A percentile compares a stretch with the other conserved stretches of the same genome.
phyloP scores from a whole-genome alignment of 2,888 invertebrate genomes.

The Patella caerulea region DNA sequence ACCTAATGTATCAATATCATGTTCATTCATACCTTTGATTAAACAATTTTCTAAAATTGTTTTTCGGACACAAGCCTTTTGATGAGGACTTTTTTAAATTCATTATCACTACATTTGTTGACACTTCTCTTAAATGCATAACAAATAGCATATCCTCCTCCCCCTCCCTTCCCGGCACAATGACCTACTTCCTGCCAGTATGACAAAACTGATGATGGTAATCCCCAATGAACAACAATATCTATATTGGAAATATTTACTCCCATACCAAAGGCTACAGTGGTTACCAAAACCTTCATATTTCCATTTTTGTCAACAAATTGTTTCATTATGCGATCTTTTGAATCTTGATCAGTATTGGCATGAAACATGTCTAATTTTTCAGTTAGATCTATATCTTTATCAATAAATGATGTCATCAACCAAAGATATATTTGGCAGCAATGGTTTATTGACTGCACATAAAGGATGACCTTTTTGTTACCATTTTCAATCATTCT shows the following conservation, averaged over 20 bases:
- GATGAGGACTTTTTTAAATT: background rate
- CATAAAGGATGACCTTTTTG: background rate
- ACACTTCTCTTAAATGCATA: slow-evolving; percentile 22
- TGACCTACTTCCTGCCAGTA: slow-evolving; percentile 38
- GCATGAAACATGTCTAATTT: slow-evolving; percentile 34
- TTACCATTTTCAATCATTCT: too few species aligned
- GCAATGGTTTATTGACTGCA: slow-evolving; percentile 28
- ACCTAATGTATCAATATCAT: background rate
- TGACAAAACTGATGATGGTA: slow-evolving; percentile 13
- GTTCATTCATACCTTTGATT: slow-evolving; percentile 15
- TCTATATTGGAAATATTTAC: slow-evolving; percentile 36
- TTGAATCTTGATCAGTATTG: slow-evolving; percentile 25
- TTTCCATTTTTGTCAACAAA: slow-evolving; percentile 16
- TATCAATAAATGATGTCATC: slow-evolving; percentile 14
- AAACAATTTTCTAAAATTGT: slow-evolving; percentile 8
- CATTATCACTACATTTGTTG: background rate
- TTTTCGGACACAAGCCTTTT: slow-evolving; percentile 2
- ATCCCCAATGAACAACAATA: slow-evolving; percentile 35
- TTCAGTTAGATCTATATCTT: background rate
- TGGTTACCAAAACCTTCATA: slow-evolving; percentile 29
- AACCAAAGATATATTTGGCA: slow-evolving; percentile 28
- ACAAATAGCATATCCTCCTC: slow-evolving; percentile 14
- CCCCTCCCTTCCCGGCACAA: slow-evolving; percentile 26
- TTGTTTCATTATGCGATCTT: slow-evolving; percentile 23
- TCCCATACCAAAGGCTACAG: slow-evolving; percentile 40